Evolutionary conservation across 1,140 invertebrate species (phyloP), one percentile per base, ranked within the genome.

Genomic region (Drosophila navojoa): DNA sequence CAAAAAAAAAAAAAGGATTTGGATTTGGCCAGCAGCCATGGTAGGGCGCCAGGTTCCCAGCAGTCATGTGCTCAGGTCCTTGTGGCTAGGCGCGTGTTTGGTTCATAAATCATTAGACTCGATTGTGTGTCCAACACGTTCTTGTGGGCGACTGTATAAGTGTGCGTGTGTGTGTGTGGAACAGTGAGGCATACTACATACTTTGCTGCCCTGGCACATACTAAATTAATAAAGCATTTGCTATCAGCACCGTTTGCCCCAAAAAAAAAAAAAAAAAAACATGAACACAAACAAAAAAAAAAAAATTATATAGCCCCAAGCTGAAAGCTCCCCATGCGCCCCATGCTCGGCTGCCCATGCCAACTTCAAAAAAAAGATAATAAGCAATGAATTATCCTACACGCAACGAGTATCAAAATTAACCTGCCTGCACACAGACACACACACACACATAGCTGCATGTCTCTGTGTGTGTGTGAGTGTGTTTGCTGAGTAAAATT

Each of bases 341-440:
- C 29, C 42, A 38, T 38, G 42, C 42, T 42, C 19, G 25, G 13
- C 49, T 29, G 19, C 16, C 62, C 42, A 16, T 4, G 3, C 38
- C 32, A 15, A 5, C n/a, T 44, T 19, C 44, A 70, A 75, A 86
- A 86, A 79, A 79, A 89, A 84, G 79, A 89, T 89, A 89, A 89
- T 89, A 89, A 84, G 84, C 84, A 89, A 89, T 89, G 84, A 89
- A 89, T 89, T 89, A 87, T 89, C 84, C 77, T 84, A 89, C 84
- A 89, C 84, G 85, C 84, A 89, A 89, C 84, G 71, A 89, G 76
- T 82, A 89, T 82, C 84, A 89, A 87, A 87, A 89, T 79, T 79
- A 78, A 78, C 77, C 75, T 69, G 55, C 70, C 67, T 67, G 50
- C 60, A 45, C 49, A 44, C 44, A 52, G 19, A 38, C 22, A 42